A percentile compares a stretch with the other conserved stretches of the same genome.
phyloP scores from a whole-genome alignment of 2,113 vertebrate species.

The Calidris pugnax region DNA sequence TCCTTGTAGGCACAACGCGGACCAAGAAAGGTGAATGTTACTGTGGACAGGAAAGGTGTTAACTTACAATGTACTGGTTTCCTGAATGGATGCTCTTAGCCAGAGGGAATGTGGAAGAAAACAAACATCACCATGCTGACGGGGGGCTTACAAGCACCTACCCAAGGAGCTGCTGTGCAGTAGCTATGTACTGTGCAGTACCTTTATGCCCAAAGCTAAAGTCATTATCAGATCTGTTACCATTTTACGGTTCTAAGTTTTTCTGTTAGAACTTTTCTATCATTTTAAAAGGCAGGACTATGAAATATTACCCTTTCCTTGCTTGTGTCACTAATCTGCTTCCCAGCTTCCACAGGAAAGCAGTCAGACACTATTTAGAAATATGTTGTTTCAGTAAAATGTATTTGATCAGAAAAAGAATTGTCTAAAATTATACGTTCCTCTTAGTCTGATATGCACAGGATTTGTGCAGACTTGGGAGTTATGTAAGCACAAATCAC shows the following conservation, averaged over 20 bases:
- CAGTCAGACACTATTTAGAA: neutral
- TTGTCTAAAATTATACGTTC: neutral
- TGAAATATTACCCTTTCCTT: constrained; percentile 20
- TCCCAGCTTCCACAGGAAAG: neutral
- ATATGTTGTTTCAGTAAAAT: neutral
- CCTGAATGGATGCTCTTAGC: neutral
- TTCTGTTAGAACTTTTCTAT: neutral
- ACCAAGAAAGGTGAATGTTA: neutral
- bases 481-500: constrained; percentile 5
- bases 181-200: neutral
- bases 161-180: neutral
- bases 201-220: neutral
- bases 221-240: neutral
- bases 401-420: neutral
- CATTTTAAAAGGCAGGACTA: neutral
- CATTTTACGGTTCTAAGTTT: neutral
- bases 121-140: neutral
- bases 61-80: neutral
- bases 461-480: neutral
- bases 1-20: neutral
- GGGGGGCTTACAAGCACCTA: accelerated
- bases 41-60: neutral
- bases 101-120: neutral
- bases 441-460: neutral
- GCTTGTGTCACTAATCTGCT: neutral